Evolutionary conservation across 2,797 vertebrate genomes (phyloP), one percentile per base, ranked within the genome.

Genomic region (Mormyrus hasselquistii): DNA sequence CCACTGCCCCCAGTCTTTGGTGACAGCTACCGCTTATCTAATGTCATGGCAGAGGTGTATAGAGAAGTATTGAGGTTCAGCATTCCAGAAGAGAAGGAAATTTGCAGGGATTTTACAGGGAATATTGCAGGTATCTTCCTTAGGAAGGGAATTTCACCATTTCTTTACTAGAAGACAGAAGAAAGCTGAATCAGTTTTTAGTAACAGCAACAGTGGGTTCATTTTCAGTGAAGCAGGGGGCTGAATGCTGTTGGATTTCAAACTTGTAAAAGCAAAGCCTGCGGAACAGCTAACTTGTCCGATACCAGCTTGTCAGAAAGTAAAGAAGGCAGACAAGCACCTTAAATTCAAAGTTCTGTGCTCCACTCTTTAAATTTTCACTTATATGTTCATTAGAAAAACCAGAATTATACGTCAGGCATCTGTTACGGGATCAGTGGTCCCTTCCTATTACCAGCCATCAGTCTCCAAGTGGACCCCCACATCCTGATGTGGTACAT

Each of bases 1-100:
- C 49, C 73, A 50, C 82, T 55, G 50, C 52, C 85, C 49, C 38
- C 5, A 47, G 88, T 34, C 86, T 88, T 34, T 50, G 57, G 73
- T 47, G 57, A 52, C 88, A 44, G 41, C 41, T 65, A 41, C 41
- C 7, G 41, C 34, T 84, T 62, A 25, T 52, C 76, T 84, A 79
- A 88, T 85, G 88, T 76, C n/a, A 87, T 89, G 90, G 90, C 86
- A 49, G 44, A 73, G 79, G 89, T 86, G 87, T 89, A 34, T 34
- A 34, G 29, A 34, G 29, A 88, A 90, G 87, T 90, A 91, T 89
- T 88, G 86, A 86, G 90, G 53, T 88, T 88, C 50, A 59, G 22
- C 76, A 62, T 89, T 89, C 59, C 83, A 16, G 59, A 83, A 52
- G 44, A 44, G 19, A 90, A 92, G 87, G 90, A 88, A 91, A 91